Evolutionary conservation across 2,113 vertebrate genomes (phyloP).

Genomic region (Sminthopsis crassicaudata): DNA sequence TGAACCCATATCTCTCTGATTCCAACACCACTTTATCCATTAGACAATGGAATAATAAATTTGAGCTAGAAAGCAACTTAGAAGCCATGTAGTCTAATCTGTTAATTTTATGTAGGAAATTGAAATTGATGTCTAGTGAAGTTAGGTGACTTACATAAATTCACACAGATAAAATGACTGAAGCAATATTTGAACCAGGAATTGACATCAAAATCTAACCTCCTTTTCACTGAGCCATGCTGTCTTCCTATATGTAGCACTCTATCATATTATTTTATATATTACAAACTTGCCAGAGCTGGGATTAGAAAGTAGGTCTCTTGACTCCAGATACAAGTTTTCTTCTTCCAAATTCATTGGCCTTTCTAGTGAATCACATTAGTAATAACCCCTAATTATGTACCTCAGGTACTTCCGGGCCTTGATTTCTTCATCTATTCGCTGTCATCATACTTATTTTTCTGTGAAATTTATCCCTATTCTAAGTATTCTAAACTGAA

Average conservation of each 20-base stretch:
- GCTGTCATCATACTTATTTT: background rate
- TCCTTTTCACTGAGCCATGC: background rate
- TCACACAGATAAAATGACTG: background rate
- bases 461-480: background rate
- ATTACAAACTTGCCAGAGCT: background rate
- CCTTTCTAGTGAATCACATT: background rate
- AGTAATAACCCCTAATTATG: background rate
- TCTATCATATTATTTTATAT: background rate
- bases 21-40: background rate
- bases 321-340: background rate
- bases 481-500: background rate
- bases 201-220: background rate
- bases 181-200: background rate
- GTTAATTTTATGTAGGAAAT: background rate
- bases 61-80: background rate
- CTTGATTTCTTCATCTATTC: background rate
- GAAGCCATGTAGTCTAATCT: background rate
- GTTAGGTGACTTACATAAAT: background rate
- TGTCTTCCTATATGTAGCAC: background rate
- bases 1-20: background rate
- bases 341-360: background rate
- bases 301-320: background rate
- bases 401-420: background rate
- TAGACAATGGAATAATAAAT: background rate
- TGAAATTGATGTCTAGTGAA: background rate